Conservation (phyloP, 2,113 vertebrate species). For the Oncorhynchus tshawytscha region DNA sequence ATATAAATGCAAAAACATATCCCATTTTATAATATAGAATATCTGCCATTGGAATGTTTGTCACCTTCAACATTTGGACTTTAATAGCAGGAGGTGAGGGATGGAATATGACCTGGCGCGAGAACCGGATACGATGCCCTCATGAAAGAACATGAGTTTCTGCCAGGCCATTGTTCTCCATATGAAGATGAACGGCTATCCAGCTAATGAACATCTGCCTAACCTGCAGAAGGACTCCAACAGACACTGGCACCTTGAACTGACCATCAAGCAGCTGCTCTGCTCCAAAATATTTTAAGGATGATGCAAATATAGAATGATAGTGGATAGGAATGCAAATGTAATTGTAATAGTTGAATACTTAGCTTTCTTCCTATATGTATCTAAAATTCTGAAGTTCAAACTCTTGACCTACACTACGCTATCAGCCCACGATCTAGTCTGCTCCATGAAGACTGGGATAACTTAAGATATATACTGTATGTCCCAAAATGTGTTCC, state of each 20-base stretch:
- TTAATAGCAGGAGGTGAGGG: slow-evolving; percentile 37
- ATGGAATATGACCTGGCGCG: slow-evolving; percentile 60
- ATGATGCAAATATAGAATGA: slow-evolving; percentile 70
- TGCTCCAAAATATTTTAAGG: slow-evolving; percentile 66
- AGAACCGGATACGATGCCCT: slow-evolving; percentile 68
- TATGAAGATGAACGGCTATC: slow-evolving; percentile 76
- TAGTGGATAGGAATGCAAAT: slow-evolving; percentile 47
- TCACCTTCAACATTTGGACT: slow-evolving; percentile 37
- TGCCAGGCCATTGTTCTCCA: slow-evolving; percentile 77
- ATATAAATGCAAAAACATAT: too few relatives aligned
- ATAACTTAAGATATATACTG: too few relatives aligned
- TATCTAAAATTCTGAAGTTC: slow-evolving; percentile 55
- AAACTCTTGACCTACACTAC: slow-evolving; percentile 33
- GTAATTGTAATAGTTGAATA: slow-evolving; percentile 51
- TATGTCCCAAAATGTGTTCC: too few relatives aligned
- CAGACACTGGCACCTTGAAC: slow-evolving; percentile 68
- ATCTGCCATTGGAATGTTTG: slow-evolving; percentile 30
- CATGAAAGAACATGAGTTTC: slow-evolving; percentile 66
- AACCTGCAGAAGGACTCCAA: slow-evolving; percentile 65
- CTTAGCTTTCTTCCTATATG: slow-evolving; percentile 34
- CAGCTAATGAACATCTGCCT: slow-evolving; percentile 81
- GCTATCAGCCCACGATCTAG: slow-evolving; percentile 16
- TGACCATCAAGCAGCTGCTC: slow-evolving; percentile 75
- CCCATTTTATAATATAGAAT: too few relatives aligned
- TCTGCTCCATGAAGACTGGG: too few relatives aligned